These are phyloP conservation scores for Muntiacus muntjak DNA, from an alignment of 2,113 vertebrate genomes.

Conservation along the genomic window DNA sequence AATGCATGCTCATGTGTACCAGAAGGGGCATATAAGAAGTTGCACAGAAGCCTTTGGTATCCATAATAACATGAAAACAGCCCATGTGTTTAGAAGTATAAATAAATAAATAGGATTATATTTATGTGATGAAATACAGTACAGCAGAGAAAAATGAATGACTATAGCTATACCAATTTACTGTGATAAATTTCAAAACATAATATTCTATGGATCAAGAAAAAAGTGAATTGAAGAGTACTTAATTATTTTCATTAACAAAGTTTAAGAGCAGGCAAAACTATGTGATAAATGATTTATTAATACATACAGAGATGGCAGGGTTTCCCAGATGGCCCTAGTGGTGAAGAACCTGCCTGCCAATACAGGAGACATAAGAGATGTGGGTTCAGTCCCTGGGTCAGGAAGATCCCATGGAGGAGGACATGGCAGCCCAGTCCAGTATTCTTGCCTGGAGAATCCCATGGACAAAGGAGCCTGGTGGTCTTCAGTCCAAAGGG, in stretches of 20 bases:
- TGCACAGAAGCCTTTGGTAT: background rate
- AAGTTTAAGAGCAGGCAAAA: background rate
- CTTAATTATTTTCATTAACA: background rate
- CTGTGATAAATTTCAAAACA: background rate
- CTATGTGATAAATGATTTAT: background rate
- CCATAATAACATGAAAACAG: background rate
- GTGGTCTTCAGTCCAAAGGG: background rate
- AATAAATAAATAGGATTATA: background rate
- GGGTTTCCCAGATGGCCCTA: background rate
- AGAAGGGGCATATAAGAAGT: background rate
- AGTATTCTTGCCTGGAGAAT: background rate
- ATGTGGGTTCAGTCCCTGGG: background rate
- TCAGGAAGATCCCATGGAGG: background rate
- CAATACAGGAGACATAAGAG: background rate
- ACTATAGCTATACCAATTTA: background rate
- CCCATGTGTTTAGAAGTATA: background rate
- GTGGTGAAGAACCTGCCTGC: background rate
- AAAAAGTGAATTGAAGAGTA: background rate
- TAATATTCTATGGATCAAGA: background rate
- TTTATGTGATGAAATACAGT: background rate
- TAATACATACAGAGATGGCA: background rate
- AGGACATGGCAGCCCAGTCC: background rate
- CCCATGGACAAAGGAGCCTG: background rate
- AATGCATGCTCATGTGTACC: background rate
- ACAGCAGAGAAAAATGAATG: background rate